phyloP scores from a whole-genome alignment of 2,888 invertebrate genomes.

The Tinea semifulvella region DNA sequence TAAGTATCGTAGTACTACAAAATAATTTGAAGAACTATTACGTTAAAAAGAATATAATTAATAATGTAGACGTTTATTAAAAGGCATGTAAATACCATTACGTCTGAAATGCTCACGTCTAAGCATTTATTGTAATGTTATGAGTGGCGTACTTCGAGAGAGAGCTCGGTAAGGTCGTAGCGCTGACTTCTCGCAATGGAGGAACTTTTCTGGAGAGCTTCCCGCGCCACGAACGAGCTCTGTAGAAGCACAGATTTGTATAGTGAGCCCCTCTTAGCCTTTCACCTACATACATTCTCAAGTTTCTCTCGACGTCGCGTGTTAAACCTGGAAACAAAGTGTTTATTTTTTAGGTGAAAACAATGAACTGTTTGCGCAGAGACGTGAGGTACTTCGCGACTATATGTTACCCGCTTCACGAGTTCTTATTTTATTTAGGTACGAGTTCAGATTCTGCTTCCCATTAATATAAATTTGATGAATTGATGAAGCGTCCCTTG shows the following conservation, averaged over 20 bases:
- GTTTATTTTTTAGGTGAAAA: constrained; percentile 7
- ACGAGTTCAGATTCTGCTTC: not conserved
- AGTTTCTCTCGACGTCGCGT: constrained; percentile 31
- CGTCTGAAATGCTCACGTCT: constrained; percentile 5
- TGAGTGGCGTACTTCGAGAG: constrained; percentile 8
- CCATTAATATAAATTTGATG: not conserved
- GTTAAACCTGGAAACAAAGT: constrained; percentile 12
- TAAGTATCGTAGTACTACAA: too few species aligned
- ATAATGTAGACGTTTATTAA: constrained; percentile 1
- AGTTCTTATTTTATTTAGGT: not conserved
- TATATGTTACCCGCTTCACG: not conserved
- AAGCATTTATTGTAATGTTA: constrained; percentile 4
- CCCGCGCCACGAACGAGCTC: constrained; percentile 24
- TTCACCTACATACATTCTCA: constrained; percentile 31
- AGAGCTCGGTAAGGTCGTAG: not conserved
- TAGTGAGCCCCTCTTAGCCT: constrained; percentile 31
- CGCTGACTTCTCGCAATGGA: constrained; percentile 17
- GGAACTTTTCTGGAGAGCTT: constrained; percentile 31
- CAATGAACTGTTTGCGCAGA: constrained; percentile 1
- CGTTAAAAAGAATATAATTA: not conserved
- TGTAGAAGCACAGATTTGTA: constrained; percentile 27
- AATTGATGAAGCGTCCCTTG: not conserved
- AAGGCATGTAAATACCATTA: constrained; percentile 4
- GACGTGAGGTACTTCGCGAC: not conserved
- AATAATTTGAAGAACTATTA: too few species aligned